phyloP scores from a whole-genome alignment of 1,140 invertebrate species.

The Drosophila sucinea region DNA sequence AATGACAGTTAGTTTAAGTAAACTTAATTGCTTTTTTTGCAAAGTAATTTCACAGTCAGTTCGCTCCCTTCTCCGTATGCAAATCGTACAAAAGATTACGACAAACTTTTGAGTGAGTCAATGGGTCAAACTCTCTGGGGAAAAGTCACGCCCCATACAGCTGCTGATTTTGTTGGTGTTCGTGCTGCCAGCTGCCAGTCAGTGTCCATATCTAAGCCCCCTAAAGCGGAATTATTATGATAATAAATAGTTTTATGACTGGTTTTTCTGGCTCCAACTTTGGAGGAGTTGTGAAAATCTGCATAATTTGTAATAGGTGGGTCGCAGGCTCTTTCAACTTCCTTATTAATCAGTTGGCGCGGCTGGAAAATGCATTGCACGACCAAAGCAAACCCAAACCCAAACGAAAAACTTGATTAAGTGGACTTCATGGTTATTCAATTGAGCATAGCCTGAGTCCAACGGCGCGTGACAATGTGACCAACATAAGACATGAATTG shows the following conservation, averaged over 20 bases:
- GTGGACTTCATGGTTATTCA: constrained; percentile 50
- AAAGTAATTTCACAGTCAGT: neutral
- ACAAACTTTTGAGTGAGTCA: constrained; percentile 58
- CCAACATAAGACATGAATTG: constrained; percentile 39
- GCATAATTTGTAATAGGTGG: constrained; percentile 58
- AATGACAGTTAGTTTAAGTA: too few species aligned
- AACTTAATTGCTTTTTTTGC: neutral
- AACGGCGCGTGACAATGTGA: constrained; percentile 69
- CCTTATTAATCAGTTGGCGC: constrained; percentile 67
- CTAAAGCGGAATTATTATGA: constrained; percentile 75
- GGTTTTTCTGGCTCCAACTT: constrained; percentile 61
- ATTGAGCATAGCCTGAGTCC: constrained; percentile 52
- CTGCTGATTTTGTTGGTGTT: neutral
- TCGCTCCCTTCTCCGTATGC: constrained; percentile 43
- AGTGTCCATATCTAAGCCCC: constrained; percentile 39
- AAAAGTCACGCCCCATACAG: constrained; percentile 21
- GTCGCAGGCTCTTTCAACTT: constrained; percentile 55
- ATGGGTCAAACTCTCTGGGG: constrained; percentile 58
- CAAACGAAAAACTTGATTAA: constrained; percentile 51
- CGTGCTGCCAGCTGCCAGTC: constrained; percentile 22
- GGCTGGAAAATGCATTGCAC: neutral
- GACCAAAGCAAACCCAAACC: constrained; percentile 18
- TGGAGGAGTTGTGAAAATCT: constrained; percentile 45
- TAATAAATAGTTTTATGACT: constrained; percentile 74
- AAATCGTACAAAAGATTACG: constrained; percentile 26